Conservation (phyloP, 2,113 vertebrate species). For the Pithys albifrons region DNA sequence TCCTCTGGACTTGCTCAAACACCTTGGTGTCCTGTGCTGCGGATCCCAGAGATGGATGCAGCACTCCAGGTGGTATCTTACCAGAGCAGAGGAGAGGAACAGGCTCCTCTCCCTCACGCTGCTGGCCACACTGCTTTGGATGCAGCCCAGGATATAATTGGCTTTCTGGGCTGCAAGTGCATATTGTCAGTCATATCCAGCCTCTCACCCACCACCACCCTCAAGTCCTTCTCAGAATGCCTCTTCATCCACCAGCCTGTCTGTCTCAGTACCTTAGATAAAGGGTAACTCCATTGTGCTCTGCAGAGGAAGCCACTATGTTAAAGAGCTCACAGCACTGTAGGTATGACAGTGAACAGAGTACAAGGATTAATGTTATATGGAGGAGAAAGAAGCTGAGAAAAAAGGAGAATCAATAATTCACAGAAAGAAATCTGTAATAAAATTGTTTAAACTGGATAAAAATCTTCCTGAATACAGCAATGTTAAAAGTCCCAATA, state of each 20-base stretch:
- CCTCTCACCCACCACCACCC: not conserved
- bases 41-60: not conserved
- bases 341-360: not conserved
- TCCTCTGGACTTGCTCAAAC: not conserved
- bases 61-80: rapidly evolving
- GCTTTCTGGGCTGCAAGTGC: not conserved
- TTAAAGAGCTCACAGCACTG: not conserved
- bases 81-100: not conserved
- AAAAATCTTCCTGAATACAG: not conserved
- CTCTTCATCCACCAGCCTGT: too few species aligned
- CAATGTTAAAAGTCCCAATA: not conserved
- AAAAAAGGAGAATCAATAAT: not conserved
- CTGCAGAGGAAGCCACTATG: not conserved
- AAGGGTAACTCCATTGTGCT: not conserved
- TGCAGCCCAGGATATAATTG: not conserved
- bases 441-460: not conserved
- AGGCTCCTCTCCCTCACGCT: not conserved
- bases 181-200: not conserved
- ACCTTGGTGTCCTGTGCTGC: not conserved
- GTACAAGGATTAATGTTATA: not conserved
- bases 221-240: not conserved
- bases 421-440: not conserved
- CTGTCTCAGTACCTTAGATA: not conserved
- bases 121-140: rapidly evolving
- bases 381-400: not conserved